Evolutionary conservation across 2,113 vertebrate genomes (phyloP).

Genomic region (Ranitomeya variabilis): DNA sequence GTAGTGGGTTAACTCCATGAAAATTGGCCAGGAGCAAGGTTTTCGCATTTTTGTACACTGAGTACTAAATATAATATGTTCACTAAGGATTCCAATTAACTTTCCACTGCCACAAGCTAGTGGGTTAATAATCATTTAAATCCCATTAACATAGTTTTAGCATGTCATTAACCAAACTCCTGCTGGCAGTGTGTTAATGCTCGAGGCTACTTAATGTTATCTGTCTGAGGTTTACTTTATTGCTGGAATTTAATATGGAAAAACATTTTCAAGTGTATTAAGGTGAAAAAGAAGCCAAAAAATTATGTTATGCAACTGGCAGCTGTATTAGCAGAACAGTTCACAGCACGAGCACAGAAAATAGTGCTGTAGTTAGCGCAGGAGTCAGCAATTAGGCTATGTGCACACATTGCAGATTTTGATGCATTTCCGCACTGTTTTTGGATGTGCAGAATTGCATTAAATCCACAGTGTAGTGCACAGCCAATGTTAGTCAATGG

Average conservation of each 20-base stretch:
- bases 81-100: background rate
- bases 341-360: background rate
- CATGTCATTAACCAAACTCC: conserved; percentile 20
- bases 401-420: too few species aligned
- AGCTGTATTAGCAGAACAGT: background rate
- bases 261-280: background rate
- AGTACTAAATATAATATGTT: background rate
- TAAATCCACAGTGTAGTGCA: too few species aligned
- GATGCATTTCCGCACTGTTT: too few species aligned
- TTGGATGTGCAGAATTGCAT: too few species aligned
- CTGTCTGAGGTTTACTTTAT: background rate
- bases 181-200: background rate
- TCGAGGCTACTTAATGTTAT: background rate
- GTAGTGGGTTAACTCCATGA: background rate
- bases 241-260: background rate
- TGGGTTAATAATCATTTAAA: background rate
- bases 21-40: background rate
- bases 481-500: too few species aligned
- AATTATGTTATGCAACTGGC: background rate
- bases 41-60: background rate
- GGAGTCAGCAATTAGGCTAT: too few species aligned
- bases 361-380: too few species aligned
- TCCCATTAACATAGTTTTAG: conserved; percentile 20
- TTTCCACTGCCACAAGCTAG: conserved; percentile 1
- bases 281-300: background rate